Evolutionary conservation across 2,113 vertebrate species (phyloP).

Genomic region (Myotis brandtii): DNA sequence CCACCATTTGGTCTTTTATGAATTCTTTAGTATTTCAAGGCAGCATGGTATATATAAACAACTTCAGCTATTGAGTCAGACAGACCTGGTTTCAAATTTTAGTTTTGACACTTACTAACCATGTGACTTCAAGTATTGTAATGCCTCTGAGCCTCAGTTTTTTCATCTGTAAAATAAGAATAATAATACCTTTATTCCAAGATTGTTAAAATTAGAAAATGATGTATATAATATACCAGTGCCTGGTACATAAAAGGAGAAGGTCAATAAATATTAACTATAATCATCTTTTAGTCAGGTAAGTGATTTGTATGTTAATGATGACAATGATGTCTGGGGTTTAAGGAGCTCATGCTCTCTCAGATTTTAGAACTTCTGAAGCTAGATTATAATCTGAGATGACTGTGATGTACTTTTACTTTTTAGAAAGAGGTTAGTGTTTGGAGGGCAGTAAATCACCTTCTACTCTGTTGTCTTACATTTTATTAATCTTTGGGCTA

Average conservation of each 20-base stretch:
- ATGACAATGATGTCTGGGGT: neutral
- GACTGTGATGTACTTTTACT: neutral
- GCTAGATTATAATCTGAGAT: conserved; percentile 21
- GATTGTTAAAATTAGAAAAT: conserved; percentile 39
- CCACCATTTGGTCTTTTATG: neutral
- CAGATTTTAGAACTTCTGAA: conserved; percentile 29
- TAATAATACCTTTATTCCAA: neutral
- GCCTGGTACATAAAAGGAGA: neutral
- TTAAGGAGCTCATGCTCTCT: conserved; percentile 3
- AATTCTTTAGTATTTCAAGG: conserved; percentile 27
- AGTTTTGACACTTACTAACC: conserved; percentile 30
- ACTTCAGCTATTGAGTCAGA: conserved; percentile 46
- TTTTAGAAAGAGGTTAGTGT: conserved; percentile 31
- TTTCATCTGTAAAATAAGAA: conserved; percentile 30
- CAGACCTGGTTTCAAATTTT: conserved; percentile 27
- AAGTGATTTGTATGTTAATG: neutral
- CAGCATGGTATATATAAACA: neutral
- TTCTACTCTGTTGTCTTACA: neutral
- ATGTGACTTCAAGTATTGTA: neutral
- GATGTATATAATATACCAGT: neutral
- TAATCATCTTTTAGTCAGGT: conserved; percentile 6
- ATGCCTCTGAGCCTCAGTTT: conserved; percentile 34
- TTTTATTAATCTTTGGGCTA: neutral
- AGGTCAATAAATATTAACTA: conserved; percentile 19
- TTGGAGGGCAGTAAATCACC: conserved; percentile 23